Evolutionary conservation across 2,888 invertebrate genomes (phyloP).

Genomic region (Oscheius myriophilus): DNA sequence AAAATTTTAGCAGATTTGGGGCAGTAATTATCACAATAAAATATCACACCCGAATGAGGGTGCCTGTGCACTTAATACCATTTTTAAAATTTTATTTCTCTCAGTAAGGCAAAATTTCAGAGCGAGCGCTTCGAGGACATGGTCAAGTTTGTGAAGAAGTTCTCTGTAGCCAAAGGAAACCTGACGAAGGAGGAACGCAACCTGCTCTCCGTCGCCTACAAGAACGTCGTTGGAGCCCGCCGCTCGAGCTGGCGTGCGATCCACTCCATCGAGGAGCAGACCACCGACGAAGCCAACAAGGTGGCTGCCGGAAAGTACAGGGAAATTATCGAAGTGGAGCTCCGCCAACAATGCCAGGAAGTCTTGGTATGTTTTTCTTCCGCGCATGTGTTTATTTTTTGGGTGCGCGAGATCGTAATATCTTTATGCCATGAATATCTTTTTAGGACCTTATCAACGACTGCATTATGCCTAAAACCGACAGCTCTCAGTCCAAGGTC

Average conservation of each 20-base stretch:
- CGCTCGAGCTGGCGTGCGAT: conserved; percentile 64
- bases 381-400: background rate
- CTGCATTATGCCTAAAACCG: conserved; percentile 97
- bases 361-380: conserved; percentile 77
- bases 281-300: conserved; percentile 30
- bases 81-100: background rate
- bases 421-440: background rate
- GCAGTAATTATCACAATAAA: no score
- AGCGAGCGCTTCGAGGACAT: conserved; percentile 66
- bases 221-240: conserved; percentile 70
- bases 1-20: no score
- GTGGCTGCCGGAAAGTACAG: conserved; percentile 92
- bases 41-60: no score
- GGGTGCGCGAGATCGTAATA: no score
- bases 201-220: conserved; percentile 71
- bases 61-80: no score
- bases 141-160: conserved; percentile 68
- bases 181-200: conserved; percentile 70
- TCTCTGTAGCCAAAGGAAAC: conserved; percentile 69
- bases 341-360: conserved; percentile 97
- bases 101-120: conserved; percentile 9
- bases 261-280: conserved; percentile 62
- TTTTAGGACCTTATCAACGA: conserved; percentile 93
- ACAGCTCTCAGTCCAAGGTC: conserved; percentile 98
- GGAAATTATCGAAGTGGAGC: conserved; percentile 98